phyloP scores from a whole-genome alignment of 2,113 vertebrate genomes.

The Mola mola region DNA sequence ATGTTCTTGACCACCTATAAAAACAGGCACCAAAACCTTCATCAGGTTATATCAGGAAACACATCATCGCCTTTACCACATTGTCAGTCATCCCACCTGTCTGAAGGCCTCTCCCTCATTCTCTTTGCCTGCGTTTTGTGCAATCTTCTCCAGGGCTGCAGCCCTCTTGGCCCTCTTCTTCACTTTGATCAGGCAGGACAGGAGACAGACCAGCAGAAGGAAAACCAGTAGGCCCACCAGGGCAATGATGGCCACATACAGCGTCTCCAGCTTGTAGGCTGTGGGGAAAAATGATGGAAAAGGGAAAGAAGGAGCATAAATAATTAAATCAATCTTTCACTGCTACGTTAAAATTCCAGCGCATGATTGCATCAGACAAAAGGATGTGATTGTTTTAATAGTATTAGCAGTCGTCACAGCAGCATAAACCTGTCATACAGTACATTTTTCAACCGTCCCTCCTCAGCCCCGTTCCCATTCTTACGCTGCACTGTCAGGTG shows the following conservation, averaged over 20 bases:
- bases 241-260: slow-evolving; percentile 81
- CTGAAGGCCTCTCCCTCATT: slow-evolving; percentile 82
- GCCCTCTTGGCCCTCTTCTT: slow-evolving; percentile 80
- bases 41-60: neutral
- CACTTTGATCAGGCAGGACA: slow-evolving; percentile 82
- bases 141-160: slow-evolving; percentile 78
- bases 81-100: slow-evolving; percentile 68
- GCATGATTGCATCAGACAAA: slow-evolving; percentile 7
- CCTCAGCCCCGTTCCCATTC: neutral
- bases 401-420: too few species aligned
- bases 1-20: slow-evolving; percentile 83
- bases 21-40: slow-evolving; percentile 21
- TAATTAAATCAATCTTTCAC: slow-evolving; percentile 46
- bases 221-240: slow-evolving; percentile 79
- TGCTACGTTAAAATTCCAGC: slow-evolving; percentile 21
- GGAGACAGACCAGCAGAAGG: slow-evolving; percentile 81
- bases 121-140: slow-evolving; percentile 78
- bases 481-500: slow-evolving; percentile 73
- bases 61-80: neutral
- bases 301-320: slow-evolving; percentile 24
- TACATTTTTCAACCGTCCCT: neutral
- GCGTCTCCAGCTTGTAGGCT: slow-evolving; percentile 77
- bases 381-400: slow-evolving; percentile 4
- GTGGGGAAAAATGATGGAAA: slow-evolving; percentile 15
- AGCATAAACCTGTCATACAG: too few species aligned